Percentiles rank a stretch among this genome's conserved stretches.
phyloP scores from a whole-genome alignment of 2,113 vertebrate genomes.

The Phycodurus eques region DNA sequence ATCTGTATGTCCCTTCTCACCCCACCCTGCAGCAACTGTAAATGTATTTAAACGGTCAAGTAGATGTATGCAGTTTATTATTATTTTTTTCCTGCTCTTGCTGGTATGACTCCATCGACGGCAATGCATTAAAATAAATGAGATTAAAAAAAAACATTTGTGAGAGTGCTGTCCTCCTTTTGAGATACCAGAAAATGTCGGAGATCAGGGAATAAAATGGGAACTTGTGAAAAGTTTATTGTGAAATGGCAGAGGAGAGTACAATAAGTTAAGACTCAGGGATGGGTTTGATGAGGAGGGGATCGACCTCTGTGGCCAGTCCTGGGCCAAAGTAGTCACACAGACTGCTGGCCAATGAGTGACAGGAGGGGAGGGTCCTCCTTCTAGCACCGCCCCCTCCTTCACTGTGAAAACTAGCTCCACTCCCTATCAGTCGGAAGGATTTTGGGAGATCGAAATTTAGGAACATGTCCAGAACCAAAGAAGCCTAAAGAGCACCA shows the following conservation, averaged over 20 bases:
- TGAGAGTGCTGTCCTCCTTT: constrained; percentile 37
- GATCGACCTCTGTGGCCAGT: constrained; percentile 69
- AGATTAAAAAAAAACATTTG: constrained; percentile 68
- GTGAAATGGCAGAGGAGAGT: constrained; percentile 71
- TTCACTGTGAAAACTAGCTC: constrained; percentile 45
- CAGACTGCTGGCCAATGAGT: constrained; percentile 39
- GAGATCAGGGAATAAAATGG: constrained; percentile 37
- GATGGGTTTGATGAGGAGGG: constrained; percentile 37
- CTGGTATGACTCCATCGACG: constrained; percentile 82
- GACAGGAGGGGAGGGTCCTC: constrained; percentile 30
- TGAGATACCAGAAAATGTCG: constrained; percentile 18
- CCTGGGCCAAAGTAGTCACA: constrained; percentile 72
- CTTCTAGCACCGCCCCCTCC: constrained; percentile 36
- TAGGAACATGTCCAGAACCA: constrained; percentile 41
- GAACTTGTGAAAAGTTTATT: constrained; percentile 82
- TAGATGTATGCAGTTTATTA: constrained; percentile 91
- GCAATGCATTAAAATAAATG: constrained; percentile 77
- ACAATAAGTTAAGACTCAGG: constrained; percentile 78
- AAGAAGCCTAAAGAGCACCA: constrained; percentile 56
- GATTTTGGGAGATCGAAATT: constrained; percentile 32
- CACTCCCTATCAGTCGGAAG: constrained; percentile 17
- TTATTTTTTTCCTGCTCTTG: constrained; percentile 74
- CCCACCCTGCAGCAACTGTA: constrained; percentile 79
- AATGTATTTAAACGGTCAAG: constrained; percentile 91
- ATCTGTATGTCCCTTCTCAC: constrained; percentile 74